Evolutionary conservation across 2,888 invertebrate species (phyloP), one percentile per base, ranked within the genome.

Genomic region (Agrotis clavis): DNA sequence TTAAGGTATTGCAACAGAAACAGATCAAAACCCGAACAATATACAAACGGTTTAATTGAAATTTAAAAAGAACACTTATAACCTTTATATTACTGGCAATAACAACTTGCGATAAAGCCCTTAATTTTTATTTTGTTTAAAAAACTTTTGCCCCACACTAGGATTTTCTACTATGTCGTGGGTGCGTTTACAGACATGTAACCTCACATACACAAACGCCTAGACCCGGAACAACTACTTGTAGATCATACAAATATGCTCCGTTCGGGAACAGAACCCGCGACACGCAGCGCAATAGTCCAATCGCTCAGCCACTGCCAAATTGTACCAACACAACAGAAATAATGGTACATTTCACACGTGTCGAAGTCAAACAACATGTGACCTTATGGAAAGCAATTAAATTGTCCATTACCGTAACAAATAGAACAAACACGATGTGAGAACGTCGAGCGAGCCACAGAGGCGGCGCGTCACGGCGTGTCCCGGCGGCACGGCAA

Each of bases 381-480:
- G 84, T 90, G 87, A 91, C 91, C 89, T 91, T 86, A 88, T 85
- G 84, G 85, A 79, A 81, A 91, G 90, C 92, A 94, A 95, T 95
- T 93, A 95, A 90, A 88, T 82, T 86, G 87, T 87, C 94, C 92
- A 95, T 95, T 95, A 94, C 88, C 84, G 93, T 93, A 92, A 94
- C 92, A 92, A 92, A 91, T 91, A 90, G 83, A 88, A 85, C 87
- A 94, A 94, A 94, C 92, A 94, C 70, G 79, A 87, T 90, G 89
- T 90, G 90, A 89, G 90, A 90, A 89, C 87, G 82, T 77, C 83
- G 85, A 87, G 86, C 88, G 84, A 83, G 82, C 57, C 35, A 83
- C 90, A 89, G 88, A 86, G 89, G 87, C 88, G 88, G 74, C 57
- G 81, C 78, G 85, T 74, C 85, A 82, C 78, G 86, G 25, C 30